Base-by-base conservation (phyloP, 1,140 invertebrate genomes). In the Hylaeus volcanicus region DNA sequence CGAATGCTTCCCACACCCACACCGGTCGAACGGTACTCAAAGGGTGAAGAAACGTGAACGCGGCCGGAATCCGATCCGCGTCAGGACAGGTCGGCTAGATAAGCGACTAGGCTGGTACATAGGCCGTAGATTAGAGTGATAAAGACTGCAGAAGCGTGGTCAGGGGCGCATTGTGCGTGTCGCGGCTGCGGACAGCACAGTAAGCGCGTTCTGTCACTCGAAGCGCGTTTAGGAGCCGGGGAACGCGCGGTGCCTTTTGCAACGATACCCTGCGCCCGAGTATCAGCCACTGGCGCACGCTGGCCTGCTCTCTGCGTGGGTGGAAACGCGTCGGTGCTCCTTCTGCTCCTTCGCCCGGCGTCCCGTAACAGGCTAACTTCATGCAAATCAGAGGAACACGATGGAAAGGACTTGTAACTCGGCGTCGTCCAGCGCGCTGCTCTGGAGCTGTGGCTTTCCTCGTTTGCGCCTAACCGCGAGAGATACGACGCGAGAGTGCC, bases 211-310 rank as follows among this genome's bases (percentile, higher is more conserved):
- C 86, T 89, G 89, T 88, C 89, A 85, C 84, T 87, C 84, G 78
- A 26, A 80, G 81, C 81, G 79, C 78, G 74, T 82, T 88, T 87
- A 74, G 61, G 26, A 64, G 70, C 70, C 26, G 26, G 72, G 55
- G 71, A 63, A 73, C 75, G 70, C 77, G 81, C 82, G 87, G 88
- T 90, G 83, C 90, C 90, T 90, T 90, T 91, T 91, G 88, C 66
- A 88, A 87, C 85, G 73, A 76, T 65, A 83, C 51, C 51, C 51
- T 9, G 51, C 2, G 5, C 45, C 8, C 45, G 51, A 9, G 51
- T 51, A 51, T 60, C 82, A 72, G 75, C 72, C 81, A 88, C 82
- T 72, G 55, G 53, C 56, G 45, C 41, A 45, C 64, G 56, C 56
- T 56, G 56, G 15, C 60, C 74, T 80, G 80, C 79, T 51, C 51